Evolutionary conservation across 2,888 invertebrate species (phyloP).

Genomic region (Andrena camellia): DNA sequence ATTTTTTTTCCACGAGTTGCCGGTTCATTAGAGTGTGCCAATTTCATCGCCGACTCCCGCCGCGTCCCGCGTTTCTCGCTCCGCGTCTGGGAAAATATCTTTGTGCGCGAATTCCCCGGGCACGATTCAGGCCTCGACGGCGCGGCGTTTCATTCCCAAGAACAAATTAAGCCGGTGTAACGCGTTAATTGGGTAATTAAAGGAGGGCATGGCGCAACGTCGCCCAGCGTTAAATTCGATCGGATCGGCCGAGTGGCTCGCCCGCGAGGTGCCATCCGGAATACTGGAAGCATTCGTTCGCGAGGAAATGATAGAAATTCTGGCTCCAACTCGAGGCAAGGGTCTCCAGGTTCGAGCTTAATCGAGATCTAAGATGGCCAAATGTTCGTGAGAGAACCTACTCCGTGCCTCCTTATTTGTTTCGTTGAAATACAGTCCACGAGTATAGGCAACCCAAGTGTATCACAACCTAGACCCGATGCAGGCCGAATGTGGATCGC

Average conservation of each 20-base stretch:
- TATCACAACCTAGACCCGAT: no score
- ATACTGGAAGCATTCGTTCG: not conserved
- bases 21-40: slow-evolving; percentile 63
- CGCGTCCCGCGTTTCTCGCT: slow-evolving; percentile 22
- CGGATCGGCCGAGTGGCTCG: slow-evolving; percentile 12
- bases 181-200: slow-evolving; percentile 70
- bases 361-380: slow-evolving; percentile 32
- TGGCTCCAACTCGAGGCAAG: not conserved
- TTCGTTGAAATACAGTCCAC: no score
- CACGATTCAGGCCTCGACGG: slow-evolving; percentile 46
- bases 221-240: slow-evolving; percentile 27
- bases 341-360: not conserved
- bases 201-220: slow-evolving; percentile 42
- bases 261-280: not conserved
- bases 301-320: not conserved
- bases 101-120: slow-evolving; percentile 49
- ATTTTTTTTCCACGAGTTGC: slow-evolving; percentile 42
- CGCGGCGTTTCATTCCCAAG: slow-evolving; percentile 43
- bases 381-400: not conserved
- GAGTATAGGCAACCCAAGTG: no score
- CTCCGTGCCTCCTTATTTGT: no score
- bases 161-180: slow-evolving; percentile 48
- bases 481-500: no score
- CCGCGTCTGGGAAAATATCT: slow-evolving; percentile 57
- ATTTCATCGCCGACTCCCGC: slow-evolving; percentile 44